A percentile compares a stretch with the other conserved stretches of the same genome.
phyloP scores from a whole-genome alignment of 2,888 invertebrate genomes.

The Seira ritae region DNA sequence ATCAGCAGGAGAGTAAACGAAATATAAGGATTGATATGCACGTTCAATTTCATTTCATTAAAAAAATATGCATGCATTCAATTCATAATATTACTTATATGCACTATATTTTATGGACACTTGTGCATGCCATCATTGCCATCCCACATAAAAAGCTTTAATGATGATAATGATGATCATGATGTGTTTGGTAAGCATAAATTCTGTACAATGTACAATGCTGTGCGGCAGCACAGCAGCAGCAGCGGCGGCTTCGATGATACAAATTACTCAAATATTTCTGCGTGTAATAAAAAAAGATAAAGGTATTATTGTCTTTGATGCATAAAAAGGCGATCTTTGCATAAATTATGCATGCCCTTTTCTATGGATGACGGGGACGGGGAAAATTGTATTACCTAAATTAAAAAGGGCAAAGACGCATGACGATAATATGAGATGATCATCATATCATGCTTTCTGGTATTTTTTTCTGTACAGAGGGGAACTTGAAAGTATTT shows the following conservation, averaged over 20 bases:
- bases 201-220: too few species aligned
- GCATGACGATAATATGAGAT: neutral
- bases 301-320: neutral
- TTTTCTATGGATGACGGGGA: conserved; percentile 13
- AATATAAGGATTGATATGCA: neutral
- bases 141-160: neutral
- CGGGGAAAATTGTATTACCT: neutral
- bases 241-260: neutral
- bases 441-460: neutral
- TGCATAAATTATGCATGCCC: conserved; percentile 48
- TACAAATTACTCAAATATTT: conserved; percentile 31
- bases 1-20: conserved; percentile 27
- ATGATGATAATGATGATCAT: neutral
- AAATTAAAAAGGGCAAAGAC: neutral
- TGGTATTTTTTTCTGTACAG: neutral
- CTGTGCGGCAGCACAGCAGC: neutral
- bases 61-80: conserved; percentile 3
- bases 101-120: neutral
- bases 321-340: conserved; percentile 25
- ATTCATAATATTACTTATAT: neutral
- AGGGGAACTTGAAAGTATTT: neutral
- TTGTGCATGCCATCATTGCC: neutral
- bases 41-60: conserved; percentile 6
- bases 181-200: neutral
- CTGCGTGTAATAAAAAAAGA: conserved; percentile 28